Evolutionary conservation across 1,140 invertebrate species (phyloP).

Genomic region (Sinonovacula constricta): DNA sequence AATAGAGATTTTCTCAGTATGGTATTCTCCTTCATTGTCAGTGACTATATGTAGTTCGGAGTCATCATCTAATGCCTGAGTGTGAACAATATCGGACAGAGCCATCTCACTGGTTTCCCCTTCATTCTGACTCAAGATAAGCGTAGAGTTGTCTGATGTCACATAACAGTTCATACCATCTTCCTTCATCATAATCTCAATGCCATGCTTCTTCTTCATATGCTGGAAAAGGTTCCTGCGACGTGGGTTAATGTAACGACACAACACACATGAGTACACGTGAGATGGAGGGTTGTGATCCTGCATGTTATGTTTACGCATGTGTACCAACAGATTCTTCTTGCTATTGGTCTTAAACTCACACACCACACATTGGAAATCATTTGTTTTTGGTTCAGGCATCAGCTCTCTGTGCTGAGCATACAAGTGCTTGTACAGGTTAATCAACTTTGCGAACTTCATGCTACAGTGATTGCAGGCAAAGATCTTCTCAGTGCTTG

Average conservation of each 20-base stretch:
- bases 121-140: conserved; percentile 12
- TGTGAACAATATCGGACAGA: conserved; percentile 64
- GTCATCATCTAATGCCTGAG: conserved; percentile 51
- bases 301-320: conserved; percentile 75
- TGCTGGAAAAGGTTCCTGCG: conserved; percentile 75
- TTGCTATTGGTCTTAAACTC: conserved; percentile 73
- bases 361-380: conserved; percentile 75
- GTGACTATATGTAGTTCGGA: conserved; percentile 55
- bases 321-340: conserved; percentile 76
- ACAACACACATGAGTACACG: conserved; percentile 76
- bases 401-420: conserved; percentile 73
- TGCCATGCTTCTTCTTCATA: conserved; percentile 77
- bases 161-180: conserved; percentile 72
- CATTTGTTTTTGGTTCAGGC: conserved; percentile 59
- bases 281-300: conserved; percentile 72
- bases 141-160: conserved; percentile 40
- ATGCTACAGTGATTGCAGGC: conserved; percentile 77
- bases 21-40: conserved; percentile 34
- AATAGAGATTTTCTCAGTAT: conserved; percentile 48
- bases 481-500: conserved; percentile 74
- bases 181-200: conserved; percentile 72
- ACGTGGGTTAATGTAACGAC: conserved; percentile 73
- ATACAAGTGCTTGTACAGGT: conserved; percentile 76
- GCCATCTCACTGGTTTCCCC: conserved; percentile 56
- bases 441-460: conserved; percentile 76